Percentiles rank a stretch among this genome's conserved stretches.
Evolutionary conservation across 2,797 vertebrate genomes (phyloP).

Genomic region (Antrozous pallidus): DNA sequence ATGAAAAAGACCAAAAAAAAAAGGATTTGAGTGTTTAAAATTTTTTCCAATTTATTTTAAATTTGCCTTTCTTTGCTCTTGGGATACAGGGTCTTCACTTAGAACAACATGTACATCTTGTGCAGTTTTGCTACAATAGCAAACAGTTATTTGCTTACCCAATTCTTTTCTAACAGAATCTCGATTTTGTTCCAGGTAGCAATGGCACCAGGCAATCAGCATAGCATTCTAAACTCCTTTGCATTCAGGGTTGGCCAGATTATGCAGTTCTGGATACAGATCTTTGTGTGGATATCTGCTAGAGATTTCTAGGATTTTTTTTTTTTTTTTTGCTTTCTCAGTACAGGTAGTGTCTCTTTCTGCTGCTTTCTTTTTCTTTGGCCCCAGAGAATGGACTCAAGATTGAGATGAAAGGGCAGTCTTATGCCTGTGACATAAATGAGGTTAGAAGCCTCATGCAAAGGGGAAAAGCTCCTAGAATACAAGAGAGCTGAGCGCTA

Average conservation of each 20-base stretch:
- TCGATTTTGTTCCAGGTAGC: neutral
- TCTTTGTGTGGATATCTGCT: neutral
- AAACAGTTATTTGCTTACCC: neutral
- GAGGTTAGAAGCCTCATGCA: neutral
- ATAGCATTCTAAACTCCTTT: neutral
- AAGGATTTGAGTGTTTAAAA: neutral
- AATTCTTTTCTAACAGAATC: slow-evolving; percentile 31
- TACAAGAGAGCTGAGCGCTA: neutral
- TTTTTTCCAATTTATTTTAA: slow-evolving; percentile 22
- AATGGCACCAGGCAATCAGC: neutral
- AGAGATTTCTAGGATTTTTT: neutral
- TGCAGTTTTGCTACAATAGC: neutral
- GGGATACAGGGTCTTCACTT: neutral
- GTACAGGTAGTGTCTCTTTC: neutral
- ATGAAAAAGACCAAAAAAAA: neutral
- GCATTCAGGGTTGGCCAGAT: neutral
- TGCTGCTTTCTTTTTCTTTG: neutral
- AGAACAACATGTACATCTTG: neutral
- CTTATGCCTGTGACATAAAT: neutral
- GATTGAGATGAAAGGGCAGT: neutral
- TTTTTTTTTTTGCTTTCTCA: neutral
- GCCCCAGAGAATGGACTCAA: neutral
- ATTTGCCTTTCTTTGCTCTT: slow-evolving; percentile 9
- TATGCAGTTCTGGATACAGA: neutral
- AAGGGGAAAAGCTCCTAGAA: neutral